Evolutionary conservation across 2,888 invertebrate genomes (phyloP), one percentile per base, ranked within the genome.

Genomic region (Campaea margaritaria): DNA sequence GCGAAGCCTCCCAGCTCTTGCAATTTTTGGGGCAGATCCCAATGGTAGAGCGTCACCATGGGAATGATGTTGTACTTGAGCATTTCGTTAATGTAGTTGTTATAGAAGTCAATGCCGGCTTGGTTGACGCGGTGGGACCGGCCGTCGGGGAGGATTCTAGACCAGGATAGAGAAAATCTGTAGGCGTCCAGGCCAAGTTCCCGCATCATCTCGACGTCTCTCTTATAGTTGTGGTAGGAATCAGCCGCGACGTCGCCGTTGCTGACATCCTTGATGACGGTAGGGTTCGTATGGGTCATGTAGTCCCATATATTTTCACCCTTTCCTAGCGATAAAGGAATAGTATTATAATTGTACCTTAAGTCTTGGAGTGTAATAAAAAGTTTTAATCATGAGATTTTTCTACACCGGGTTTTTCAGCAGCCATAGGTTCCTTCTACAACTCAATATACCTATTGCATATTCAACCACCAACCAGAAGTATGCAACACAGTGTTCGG

Each of bases 21-120:
- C 0, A 95, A 76, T 43, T 85, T 84, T 56, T 91, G 86, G 0
- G 93, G 94, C 41, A 93, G 73, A 69, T 94, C 94, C 89, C 93
- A 93, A 58, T 94, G 93, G 69, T 90, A 93, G 34, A 94, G 76
- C 0, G 93, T 93, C 0, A 94, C 85, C 79, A 94, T 82, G 0
- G 96, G 96, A 48, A 85, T 79, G 56, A 96, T 95, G 43, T 92
- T 93, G 66, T 93, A 93, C 36, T 87, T 90, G 0, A 94, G 63
- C 64, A 96, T 88, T 74, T 93, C 94, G 70, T 95, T 80, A 53
- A 96, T 94, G 7, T 95, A 82, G 63, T 93, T 87, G 65, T 94
- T 94, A 81, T 96, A 96, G 79, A 95, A 95, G 28, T 91, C 83
- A 11, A 96, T 83, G 4, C 95, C 96, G 0, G 89, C 89, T 70